A percentile compares a stretch with the other conserved stretches of the same genome.
Evolutionary conservation across 92 coral and sea anemone genomes (phyloP).

Genomic region (Phenganax marumi): DNA sequence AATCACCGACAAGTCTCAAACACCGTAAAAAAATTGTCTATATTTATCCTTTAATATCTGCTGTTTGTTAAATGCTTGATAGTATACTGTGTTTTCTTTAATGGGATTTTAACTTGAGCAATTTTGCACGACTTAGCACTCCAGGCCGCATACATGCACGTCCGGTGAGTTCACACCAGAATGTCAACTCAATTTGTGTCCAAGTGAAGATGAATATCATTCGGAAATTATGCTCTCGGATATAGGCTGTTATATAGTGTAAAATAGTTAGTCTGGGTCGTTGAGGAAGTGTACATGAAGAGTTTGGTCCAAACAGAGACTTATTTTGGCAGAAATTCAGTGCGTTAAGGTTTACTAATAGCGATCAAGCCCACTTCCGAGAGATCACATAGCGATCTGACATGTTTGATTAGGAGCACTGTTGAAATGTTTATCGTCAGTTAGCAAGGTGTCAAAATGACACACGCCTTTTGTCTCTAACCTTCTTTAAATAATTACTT

Average conservation of each 20-base stretch:
- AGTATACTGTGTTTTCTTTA: background rate
- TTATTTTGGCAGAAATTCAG: conserved; percentile 25
- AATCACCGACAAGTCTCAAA: conserved; percentile 1
- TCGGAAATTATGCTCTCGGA: no score
- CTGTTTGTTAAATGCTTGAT: background rate
- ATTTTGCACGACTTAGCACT: conserved; percentile 35
- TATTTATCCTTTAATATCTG: conserved; percentile 5
- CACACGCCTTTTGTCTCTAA: conserved; percentile 44
- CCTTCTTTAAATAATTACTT: conserved; percentile 45
- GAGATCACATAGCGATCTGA: conserved; percentile 29
- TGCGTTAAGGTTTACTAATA: background rate
- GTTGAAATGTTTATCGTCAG: conserved; percentile 47
- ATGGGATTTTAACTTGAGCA: conserved; percentile 39
- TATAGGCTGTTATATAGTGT: no score
- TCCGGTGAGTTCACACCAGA: conserved; percentile 29
- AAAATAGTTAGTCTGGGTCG: no score
- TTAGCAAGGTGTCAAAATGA: conserved; percentile 42
- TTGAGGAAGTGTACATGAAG: no score
- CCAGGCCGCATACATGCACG: conserved; percentile 7
- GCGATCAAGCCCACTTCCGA: conserved; percentile 21
- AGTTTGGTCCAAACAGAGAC: no score
- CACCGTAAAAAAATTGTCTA: conserved; percentile 2
- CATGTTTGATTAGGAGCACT: conserved; percentile 18
- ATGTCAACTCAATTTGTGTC: conserved; percentile 10
- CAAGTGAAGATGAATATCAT: background rate